Evolutionary conservation across 2,888 invertebrate genomes (phyloP).

Genomic region (Pammene aurita): DNA sequence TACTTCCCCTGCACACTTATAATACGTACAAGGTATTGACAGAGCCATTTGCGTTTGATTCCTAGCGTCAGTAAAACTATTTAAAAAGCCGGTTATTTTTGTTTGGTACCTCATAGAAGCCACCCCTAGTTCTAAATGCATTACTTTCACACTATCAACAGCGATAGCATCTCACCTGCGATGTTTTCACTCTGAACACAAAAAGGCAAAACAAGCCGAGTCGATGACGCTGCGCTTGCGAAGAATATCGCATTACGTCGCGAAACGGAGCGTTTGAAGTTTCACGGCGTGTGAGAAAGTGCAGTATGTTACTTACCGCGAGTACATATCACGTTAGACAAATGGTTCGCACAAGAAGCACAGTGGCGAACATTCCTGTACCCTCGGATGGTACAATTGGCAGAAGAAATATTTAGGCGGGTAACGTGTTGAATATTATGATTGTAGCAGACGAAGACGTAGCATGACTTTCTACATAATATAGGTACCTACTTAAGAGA

Average conservation of each 20-base stretch:
- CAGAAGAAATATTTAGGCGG: neutral
- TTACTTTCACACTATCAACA: conserved; percentile 38
- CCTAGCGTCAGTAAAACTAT: neutral
- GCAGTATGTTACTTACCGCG: conserved; percentile 41
- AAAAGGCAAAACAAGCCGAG: conserved; percentile 37
- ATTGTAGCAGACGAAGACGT: neutral
- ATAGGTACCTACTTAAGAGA: too few relatives aligned
- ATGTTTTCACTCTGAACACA: conserved; percentile 34
- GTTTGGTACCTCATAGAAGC: conserved; percentile 19
- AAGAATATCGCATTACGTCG: conserved; percentile 74
- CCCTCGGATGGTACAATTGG: neutral
- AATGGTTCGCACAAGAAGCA: conserved; percentile 4
- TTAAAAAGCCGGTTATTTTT: conserved; percentile 28
- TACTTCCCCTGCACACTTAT: neutral
- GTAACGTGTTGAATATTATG: neutral
- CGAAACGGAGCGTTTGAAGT: conserved; percentile 72
- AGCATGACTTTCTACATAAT: too few relatives aligned
- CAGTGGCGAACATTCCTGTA: neutral
- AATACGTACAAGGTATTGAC: neutral
- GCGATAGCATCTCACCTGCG: conserved; percentile 39
- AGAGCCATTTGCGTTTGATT: conserved; percentile 3
- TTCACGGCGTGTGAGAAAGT: conserved; percentile 67
- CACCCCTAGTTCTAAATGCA: conserved; percentile 39
- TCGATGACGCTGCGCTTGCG: conserved; percentile 58
- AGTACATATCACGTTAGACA: conserved; percentile 25